Evolutionary conservation across 2,888 invertebrate species (phyloP).

Genomic region (Crepidodera aurea): DNA sequence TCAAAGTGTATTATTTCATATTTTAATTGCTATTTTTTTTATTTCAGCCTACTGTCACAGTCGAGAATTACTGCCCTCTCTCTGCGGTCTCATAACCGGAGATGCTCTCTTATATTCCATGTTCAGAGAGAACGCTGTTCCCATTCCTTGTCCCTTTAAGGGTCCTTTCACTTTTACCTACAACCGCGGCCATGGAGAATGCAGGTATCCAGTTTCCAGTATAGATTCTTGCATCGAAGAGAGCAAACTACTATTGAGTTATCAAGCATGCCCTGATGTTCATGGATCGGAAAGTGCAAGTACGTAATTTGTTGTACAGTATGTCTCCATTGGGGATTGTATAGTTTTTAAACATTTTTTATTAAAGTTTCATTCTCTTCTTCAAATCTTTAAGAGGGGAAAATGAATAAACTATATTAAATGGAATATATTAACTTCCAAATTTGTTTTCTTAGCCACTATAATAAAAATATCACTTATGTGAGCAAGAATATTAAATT

Average conservation of each 20-base stretch:
- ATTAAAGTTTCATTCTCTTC: no score
- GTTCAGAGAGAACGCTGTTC: slow-evolving; percentile 86
- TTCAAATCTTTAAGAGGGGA: no score
- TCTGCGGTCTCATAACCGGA: slow-evolving; percentile 88
- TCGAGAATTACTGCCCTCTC: slow-evolving; percentile 77
- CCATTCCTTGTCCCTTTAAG: slow-evolving; percentile 87
- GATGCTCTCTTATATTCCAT: slow-evolving; percentile 89
- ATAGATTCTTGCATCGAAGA: slow-evolving; percentile 95
- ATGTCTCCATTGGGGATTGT: no score
- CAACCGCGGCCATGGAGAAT: slow-evolving; percentile 89
- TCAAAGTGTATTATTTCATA: no score
- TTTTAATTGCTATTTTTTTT: no score
- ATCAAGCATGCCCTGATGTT: slow-evolving; percentile 93
- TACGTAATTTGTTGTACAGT: slow-evolving; percentile 64
- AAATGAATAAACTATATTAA: no score
- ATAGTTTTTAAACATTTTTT: no score
- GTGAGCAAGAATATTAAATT: no score
- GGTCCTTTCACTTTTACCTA: slow-evolving; percentile 94
- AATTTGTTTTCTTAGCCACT: no score
- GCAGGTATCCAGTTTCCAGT: slow-evolving; percentile 87
- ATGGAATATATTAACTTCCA: no score
- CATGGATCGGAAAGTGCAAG: slow-evolving; percentile 91
- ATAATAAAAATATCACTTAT: no score
- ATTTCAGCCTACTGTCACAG: slow-evolving; percentile 78
- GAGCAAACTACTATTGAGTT: slow-evolving; percentile 86